Evolutionary conservation across 2,888 invertebrate species (phyloP), one percentile per base, ranked within the genome.

Genomic region (Quadriops clusia): DNA sequence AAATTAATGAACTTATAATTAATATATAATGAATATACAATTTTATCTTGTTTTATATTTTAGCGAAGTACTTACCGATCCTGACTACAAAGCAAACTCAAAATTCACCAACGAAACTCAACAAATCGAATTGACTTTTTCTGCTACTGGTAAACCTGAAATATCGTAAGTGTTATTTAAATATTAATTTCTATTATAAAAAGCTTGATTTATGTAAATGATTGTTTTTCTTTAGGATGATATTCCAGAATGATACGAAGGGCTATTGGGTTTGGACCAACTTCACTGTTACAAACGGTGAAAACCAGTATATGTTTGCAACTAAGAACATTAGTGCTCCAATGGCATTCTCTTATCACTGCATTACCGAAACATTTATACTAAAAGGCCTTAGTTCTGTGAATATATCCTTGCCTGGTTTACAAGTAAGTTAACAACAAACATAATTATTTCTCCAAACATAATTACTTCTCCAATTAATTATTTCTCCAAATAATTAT

Each of bases 271-370:
- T n/a, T 10, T 64, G 60, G 46, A 40, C 57, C 63, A 32, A 56
- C 63, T 64, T 43, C 15, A 23, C 26, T 3, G 23, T 34, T 7
- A 5, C 8, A 3, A 31, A 11, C 9, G 5, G 7, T 3, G 17
- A 1, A 12, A 11, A 22, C 4, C 15, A 17, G 17, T 10, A 9
- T 18, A 6, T 3, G 3, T 7, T 12, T 32, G 4, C 4, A n/a
- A 12, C 23, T 8, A 30, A 18, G 6, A 22, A 30, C 10, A 17
- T 68, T 6, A 62, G 56, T 33, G 67, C 69, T 0, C 51, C 65
- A 1, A 23, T 44, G 0, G 59, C 54, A 3, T 72, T 68, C 55
- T 66, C 69, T 0, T 72, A 68, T 51, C 63, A 70, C 20, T 73
- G 72, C 34, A 54, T 49, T 0, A 51, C 20, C 7, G 26, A 30